Base-by-base conservation (phyloP, 2,797 vertebrate genomes). In the Gobio occitaniae region DNA sequence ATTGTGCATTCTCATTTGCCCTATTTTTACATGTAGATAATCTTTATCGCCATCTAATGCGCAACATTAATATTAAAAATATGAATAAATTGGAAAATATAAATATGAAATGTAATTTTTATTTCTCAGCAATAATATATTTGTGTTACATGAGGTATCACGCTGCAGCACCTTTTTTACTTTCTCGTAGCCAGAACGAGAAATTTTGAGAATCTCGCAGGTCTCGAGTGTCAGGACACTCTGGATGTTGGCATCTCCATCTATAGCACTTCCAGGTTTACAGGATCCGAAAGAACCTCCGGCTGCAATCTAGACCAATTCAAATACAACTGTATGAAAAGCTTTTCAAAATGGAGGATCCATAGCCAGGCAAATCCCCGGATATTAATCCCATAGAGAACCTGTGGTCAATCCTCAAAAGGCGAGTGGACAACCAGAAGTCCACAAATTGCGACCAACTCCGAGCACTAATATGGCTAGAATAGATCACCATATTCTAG, bases 191-290 rank as follows among this genome's bases (percentile, higher is more conserved):
- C 85, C 83, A 54, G 54, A 87, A 16, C 56, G 77, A 66, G 90
- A 86, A 59, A 94, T 92, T 88, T 91, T 93, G 65, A 95, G 84
- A 78, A 91, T 92, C 89, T 94, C 90, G 50, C 86, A 90, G 0
- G 89, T 85, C 6, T 92, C 90, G 76, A 91, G 87, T n/a, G 75
- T 90, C 63, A 90, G 6, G 4, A 90, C 19, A 17, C 79, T 84
- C 36, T 87, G 85, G 2, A 25, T 0, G 0, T 63, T 19, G n/a
- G 3, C 19, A 50, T 86, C 41, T 9, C 61, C 29, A 70, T 90
- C 87, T 80, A 0, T 17, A 9, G 52, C 32, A 76, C 78, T 8
- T 5, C 52, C 6, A 7, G 77, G 15, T 88, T 86, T 17, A 70
- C 93, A 83, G 36, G 80, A 89, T 36, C 91, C 92, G 85, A 94